Evolutionary conservation across 2,797 vertebrate genomes (phyloP).

Genomic region (Notoglanidium macrostoma): DNA sequence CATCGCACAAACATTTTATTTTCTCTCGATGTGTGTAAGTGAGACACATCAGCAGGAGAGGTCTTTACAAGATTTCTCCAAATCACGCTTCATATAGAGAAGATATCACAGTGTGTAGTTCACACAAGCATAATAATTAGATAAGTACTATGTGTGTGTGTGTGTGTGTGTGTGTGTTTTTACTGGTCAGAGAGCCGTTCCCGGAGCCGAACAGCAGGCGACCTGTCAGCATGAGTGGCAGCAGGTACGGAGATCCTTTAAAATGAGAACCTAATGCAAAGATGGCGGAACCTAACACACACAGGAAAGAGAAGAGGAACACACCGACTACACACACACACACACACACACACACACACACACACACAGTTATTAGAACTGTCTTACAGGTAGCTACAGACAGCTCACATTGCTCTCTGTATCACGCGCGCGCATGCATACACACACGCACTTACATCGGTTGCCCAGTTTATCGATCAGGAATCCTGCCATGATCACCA

Average conservation of each 20-base stretch:
- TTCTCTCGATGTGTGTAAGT: too few relatives aligned
- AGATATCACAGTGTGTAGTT: too few relatives aligned
- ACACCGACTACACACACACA: slow-evolving; percentile 73
- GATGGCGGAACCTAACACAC: slow-evolving; percentile 79
- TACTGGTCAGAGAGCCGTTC: slow-evolving; percentile 78
- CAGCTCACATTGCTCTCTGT: too few relatives aligned
- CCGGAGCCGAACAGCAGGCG: slow-evolving; percentile 83
- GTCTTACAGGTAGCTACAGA: neutral
- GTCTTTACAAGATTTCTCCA: neutral
- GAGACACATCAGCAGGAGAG: neutral
- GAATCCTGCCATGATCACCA: slow-evolving; percentile 83
- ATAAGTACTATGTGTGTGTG: neutral
- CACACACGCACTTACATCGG: slow-evolving; percentile 71
- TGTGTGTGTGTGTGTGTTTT: neutral
- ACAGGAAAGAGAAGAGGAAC: slow-evolving; percentile 84
- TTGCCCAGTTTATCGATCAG: slow-evolving; percentile 85
- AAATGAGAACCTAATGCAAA: slow-evolving; percentile 86
- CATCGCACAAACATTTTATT: too few relatives aligned
- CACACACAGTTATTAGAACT: neutral
- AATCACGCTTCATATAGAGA: too few relatives aligned
- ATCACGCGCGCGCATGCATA: slow-evolving; percentile 19
- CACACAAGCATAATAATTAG: neutral
- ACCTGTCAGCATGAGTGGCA: slow-evolving; percentile 83
- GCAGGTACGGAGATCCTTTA: slow-evolving; percentile 78
- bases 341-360: slow-evolving; percentile 11